A percentile compares a stretch with the other conserved stretches of the same genome.
These are phyloP conservation scores for Tamias sibiricus DNA, from an alignment of 2,113 vertebrate species.

Conservation along the genomic window DNA sequence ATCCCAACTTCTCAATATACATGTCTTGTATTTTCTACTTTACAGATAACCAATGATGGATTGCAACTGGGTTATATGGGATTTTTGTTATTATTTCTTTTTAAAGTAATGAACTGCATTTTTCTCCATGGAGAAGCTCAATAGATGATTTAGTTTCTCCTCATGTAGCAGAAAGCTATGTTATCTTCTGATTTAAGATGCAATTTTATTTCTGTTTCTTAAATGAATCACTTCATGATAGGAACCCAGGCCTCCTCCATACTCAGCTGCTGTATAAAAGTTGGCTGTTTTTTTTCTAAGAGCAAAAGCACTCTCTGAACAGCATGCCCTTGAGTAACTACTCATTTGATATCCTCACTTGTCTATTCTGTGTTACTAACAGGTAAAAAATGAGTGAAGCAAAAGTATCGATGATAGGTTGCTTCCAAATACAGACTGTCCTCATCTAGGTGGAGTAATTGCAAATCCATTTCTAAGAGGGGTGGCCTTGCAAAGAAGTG, in stretches of 20 bases:
- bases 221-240: not conserved
- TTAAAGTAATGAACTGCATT: not conserved
- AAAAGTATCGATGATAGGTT: not conserved
- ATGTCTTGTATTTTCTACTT: not conserved
- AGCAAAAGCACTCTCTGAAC: not conserved
- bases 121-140: not conserved
- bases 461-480: not conserved
- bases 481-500: not conserved
- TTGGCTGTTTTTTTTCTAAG: not conserved
- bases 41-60: not conserved
- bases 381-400: not conserved
- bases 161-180: not conserved
- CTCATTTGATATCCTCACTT: not conserved
- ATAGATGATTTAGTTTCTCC: not conserved
- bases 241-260: not conserved
- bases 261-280: not conserved
- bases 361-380: not conserved
- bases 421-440: not conserved
- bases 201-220: constrained; percentile 35
- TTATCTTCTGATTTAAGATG: constrained; percentile 17
- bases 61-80: not conserved
- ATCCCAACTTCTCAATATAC: not conserved
- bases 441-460: not conserved
- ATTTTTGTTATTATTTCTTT: constrained; percentile 29
- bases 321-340: not conserved